These are phyloP conservation scores for Caranx ignobilis DNA, from an alignment of 2,113 vertebrate genomes.

Conservation along the genomic window DNA sequence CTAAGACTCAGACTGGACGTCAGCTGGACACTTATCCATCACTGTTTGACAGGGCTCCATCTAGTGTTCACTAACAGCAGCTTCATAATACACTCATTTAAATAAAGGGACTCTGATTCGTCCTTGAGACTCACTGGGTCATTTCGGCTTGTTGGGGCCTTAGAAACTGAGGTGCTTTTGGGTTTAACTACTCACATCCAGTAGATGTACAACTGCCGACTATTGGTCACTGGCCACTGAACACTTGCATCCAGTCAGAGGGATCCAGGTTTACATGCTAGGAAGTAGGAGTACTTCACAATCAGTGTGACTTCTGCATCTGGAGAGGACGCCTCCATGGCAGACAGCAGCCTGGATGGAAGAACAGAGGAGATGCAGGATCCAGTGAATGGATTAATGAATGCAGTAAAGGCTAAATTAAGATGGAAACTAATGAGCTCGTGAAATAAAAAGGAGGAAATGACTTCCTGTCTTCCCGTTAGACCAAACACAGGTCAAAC, in stretches of 20 bases:
- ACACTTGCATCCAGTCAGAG: background rate
- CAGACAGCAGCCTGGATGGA: slow-evolving; percentile 64
- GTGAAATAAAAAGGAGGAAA: background rate
- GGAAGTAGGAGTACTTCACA: slow-evolving; percentile 73
- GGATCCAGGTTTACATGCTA: slow-evolving; percentile 65
- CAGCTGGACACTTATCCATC: background rate
- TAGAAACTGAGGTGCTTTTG: no score
- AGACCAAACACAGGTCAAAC: slow-evolving; percentile 36
- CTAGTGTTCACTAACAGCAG: slow-evolving; percentile 27
- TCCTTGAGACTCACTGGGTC: no score
- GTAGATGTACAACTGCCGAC: background rate
- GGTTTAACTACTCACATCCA: no score
- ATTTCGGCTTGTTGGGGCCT: no score
- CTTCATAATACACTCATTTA: background rate
- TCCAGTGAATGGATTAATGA: background rate
- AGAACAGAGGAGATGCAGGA: background rate
- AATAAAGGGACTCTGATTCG: no score
- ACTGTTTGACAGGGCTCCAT: slow-evolving; percentile 8
- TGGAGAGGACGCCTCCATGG: slow-evolving; percentile 63
- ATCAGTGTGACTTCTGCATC: slow-evolving; percentile 65
- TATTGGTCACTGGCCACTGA: no score
- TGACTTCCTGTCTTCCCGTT: background rate
- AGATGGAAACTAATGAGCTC: background rate
- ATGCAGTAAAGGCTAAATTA: background rate
- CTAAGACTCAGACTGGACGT: background rate